phyloP scores from a whole-genome alignment of 2,797 vertebrate genomes.

The Anabacerthia variegaticeps region DNA sequence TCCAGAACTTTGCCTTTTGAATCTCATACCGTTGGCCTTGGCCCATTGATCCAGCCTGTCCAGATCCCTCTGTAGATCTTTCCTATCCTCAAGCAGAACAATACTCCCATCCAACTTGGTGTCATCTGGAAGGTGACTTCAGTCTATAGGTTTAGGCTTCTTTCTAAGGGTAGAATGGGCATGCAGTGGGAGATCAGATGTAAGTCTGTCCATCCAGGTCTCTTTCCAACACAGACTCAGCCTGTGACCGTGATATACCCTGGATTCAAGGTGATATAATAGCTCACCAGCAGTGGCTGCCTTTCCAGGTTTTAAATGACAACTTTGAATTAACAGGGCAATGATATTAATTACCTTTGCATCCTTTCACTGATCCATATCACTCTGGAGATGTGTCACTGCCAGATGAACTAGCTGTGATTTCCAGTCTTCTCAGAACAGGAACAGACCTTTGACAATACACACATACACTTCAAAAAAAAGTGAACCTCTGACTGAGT shows the following conservation, averaged over 20 bases:
- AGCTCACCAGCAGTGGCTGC: not conserved
- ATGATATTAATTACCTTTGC: not conserved
- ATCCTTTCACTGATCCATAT: not conserved
- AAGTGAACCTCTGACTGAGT: not conserved
- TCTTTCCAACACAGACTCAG: not conserved
- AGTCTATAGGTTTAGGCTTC: not conserved
- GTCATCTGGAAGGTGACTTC: not conserved
- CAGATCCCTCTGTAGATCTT: not conserved
- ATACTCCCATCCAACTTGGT: fast-evolving
- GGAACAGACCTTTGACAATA: not conserved
- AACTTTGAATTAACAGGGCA: not conserved
- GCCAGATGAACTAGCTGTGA: not conserved
- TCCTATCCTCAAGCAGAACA: not conserved
- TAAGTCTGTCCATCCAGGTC: not conserved
- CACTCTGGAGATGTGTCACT: not conserved
- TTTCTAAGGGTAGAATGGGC: not conserved
- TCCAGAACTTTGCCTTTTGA: not conserved
- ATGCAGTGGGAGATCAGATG: not conserved
- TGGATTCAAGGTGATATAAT: not conserved
- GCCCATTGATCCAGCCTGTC: not conserved
- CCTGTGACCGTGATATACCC: not conserved
- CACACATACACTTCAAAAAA: not conserved
- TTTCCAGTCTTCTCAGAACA: not conserved
- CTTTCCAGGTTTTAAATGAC: not conserved
- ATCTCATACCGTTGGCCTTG: not conserved